phyloP scores from a whole-genome alignment of 35 echinoderm and acorn worm species.

The Ptychodera flava region DNA sequence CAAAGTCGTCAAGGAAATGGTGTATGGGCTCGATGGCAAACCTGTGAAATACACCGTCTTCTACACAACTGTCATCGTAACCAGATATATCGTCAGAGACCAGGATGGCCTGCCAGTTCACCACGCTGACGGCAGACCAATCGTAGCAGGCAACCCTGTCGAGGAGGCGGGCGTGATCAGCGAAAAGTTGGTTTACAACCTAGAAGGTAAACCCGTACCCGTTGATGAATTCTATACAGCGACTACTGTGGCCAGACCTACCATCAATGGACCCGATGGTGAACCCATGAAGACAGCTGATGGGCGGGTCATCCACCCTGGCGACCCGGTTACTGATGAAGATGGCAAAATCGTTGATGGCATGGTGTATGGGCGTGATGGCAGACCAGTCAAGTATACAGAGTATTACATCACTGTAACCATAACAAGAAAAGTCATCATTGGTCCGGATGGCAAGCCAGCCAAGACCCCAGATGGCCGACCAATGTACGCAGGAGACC shows the following conservation, averaged over 20 bases:
- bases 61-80: neutral
- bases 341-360: conserved; percentile 37
- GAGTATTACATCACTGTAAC: neutral
- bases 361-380: conserved; percentile 51
- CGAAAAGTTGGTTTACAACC: neutral
- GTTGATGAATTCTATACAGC: neutral
- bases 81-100: neutral
- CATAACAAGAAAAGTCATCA: neutral
- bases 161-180: neutral
- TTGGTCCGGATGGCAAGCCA: neutral
- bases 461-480: neutral
- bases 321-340: conserved; percentile 42
- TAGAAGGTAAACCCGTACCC: neutral
- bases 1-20: conserved; percentile 35
- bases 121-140: neutral
- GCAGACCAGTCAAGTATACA: conserved; percentile 16
- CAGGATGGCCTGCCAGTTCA: neutral
- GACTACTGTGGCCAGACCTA: neutral
- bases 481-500: conserved; percentile 21
- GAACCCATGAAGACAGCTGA: neutral
- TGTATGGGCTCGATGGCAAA: conserved; percentile 38
- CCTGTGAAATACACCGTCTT: conserved; percentile 13
- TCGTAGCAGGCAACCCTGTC: neutral
- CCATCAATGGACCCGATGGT: neutral
- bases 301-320: neutral